Evolutionary conservation across 2,797 vertebrate genomes (phyloP).

Genomic region (Fundulus diaphanus): DNA sequence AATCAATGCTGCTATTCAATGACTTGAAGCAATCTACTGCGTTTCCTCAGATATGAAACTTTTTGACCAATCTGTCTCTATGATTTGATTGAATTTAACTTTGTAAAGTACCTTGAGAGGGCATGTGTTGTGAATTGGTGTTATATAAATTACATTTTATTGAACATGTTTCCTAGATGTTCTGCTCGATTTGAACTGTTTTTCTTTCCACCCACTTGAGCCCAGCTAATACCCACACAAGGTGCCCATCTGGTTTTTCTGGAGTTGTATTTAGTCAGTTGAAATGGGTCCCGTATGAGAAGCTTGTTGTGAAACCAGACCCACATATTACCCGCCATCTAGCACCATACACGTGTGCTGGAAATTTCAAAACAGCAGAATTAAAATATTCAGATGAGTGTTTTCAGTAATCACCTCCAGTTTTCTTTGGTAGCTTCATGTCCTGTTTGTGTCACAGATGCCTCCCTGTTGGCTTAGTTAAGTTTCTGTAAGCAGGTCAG

Average conservation of each 20-base stretch:
- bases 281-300: neutral
- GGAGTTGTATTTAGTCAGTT: neutral
- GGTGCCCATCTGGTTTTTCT: neutral
- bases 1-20: no score
- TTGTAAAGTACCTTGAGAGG: no score
- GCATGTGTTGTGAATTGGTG: no score
- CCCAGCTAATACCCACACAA: neutral
- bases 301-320: neutral
- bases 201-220: neutral
- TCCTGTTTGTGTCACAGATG: conserved; percentile 35
- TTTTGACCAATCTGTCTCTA: no score
- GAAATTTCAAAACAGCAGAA: conserved; percentile 8
- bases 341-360: neutral
- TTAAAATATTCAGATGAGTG: conserved; percentile 1
- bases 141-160: no score
- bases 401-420: conserved; percentile 12
- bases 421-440: conserved; percentile 21
- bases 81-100: no score
- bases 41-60: no score
- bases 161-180: no score
- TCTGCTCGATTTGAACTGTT: neutral
- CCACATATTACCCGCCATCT: neutral
- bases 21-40: no score
- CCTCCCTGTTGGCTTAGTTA: conserved; percentile 47
- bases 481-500: conserved; percentile 46